These are phyloP conservation scores for Linnaemya vulpina DNA, from an alignment of 2,888 invertebrate genomes.

Conservation along the genomic window DNA sequence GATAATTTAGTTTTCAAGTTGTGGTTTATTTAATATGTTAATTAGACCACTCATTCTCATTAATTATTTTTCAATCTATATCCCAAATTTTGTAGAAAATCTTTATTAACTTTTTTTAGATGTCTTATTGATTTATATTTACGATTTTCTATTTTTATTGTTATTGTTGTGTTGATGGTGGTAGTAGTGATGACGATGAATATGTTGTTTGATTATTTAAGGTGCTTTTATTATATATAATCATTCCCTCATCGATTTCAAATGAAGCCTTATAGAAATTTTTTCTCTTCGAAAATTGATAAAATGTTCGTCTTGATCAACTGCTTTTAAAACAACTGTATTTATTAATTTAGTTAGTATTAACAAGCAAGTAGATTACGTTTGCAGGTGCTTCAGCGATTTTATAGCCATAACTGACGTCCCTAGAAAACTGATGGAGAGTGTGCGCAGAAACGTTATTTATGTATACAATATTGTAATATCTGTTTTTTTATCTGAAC, in stretches of 20 bases:
- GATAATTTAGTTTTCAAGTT: constrained; percentile 73
- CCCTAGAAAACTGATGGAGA: constrained; percentile 78
- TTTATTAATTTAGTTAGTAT: constrained; percentile 73
- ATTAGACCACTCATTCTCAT: constrained; percentile 65
- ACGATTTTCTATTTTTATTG: constrained; percentile 5
- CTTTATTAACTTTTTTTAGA: too few species aligned
- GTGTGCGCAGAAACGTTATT: constrained; percentile 74
- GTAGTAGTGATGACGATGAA: not conserved
- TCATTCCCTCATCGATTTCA: constrained; percentile 74
- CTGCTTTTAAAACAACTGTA: constrained; percentile 74
- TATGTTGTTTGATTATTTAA: constrained; percentile 11
- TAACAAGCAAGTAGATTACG: constrained; percentile 78
- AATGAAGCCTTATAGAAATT: constrained; percentile 73
- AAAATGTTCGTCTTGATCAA: constrained; percentile 21
- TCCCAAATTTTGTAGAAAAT: too few species aligned
- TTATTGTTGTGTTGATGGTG: not conserved
- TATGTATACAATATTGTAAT: constrained; percentile 71
- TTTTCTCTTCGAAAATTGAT: constrained; percentile 74
- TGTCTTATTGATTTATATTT: not conserved
- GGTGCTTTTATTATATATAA: constrained; percentile 66
- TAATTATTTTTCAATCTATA: too few species aligned
- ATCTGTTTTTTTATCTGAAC: constrained; percentile 76
- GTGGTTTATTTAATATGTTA: constrained; percentile 57
- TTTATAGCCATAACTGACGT: constrained; percentile 78
- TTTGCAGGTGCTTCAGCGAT: constrained; percentile 78